Evolutionary conservation across 2,113 vertebrate genomes (phyloP).

Genomic region (Heterochromis multidens): DNA sequence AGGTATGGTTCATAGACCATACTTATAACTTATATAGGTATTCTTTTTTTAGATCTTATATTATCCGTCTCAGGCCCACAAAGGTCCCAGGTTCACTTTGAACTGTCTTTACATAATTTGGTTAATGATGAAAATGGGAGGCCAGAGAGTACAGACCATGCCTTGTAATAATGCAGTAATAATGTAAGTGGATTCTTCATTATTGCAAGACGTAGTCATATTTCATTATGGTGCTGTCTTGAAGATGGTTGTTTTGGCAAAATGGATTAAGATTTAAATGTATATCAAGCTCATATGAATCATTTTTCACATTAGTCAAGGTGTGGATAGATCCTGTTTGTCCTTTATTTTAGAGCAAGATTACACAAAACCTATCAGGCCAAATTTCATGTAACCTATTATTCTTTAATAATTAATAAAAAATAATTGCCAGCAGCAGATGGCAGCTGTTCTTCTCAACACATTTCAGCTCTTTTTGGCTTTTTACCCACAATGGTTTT

Average conservation of each 20-base stretch:
- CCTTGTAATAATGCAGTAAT: background rate
- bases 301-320: background rate
- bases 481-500: background rate
- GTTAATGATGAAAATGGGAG: background rate
- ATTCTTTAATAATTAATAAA: background rate
- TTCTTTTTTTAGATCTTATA: background rate
- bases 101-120: background rate
- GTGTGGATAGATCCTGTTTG: background rate
- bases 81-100: background rate
- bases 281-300: background rate
- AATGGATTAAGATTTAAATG: background rate
- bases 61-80: background rate
- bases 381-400: background rate
- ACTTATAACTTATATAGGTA: background rate
- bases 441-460: background rate
- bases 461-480: background rate
- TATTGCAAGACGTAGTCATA: background rate
- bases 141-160: background rate
- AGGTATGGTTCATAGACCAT: background rate
- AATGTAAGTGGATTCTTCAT: background rate
- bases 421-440: background rate
- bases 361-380: background rate
- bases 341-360: background rate
- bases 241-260: background rate
- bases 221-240: background rate